phyloP scores from a whole-genome alignment of 92 coral and sea anemone genomes.

The Porites divaricata region DNA sequence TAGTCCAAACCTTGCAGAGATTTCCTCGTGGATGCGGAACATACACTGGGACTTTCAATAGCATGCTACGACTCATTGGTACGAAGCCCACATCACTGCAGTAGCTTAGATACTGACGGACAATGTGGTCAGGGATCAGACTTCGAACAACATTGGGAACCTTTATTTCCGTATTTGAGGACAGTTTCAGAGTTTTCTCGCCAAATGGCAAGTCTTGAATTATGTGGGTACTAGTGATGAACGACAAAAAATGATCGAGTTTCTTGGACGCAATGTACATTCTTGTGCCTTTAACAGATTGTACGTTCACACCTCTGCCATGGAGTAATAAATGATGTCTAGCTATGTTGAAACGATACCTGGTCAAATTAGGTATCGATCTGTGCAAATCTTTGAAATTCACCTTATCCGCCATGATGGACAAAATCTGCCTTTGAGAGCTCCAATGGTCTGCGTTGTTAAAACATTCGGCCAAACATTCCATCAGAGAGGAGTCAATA shows the following conservation, averaged over 20 bases:
- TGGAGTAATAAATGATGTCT: slow-evolving; percentile 60
- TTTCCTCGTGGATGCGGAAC: slow-evolving; percentile 47
- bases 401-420: slow-evolving; percentile 64
- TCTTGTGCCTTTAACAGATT: slow-evolving; percentile 34
- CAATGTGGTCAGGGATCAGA: slow-evolving; percentile 56
- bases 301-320: slow-evolving; percentile 57
- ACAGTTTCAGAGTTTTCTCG: slow-evolving; percentile 50
- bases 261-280: slow-evolving; percentile 53
- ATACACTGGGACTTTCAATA: slow-evolving; percentile 48
- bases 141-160: slow-evolving; percentile 62
- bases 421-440: slow-evolving; percentile 60
- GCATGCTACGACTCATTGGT: slow-evolving; percentile 59
- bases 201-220: slow-evolving; percentile 62
- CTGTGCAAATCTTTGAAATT: slow-evolving; percentile 43
- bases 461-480: slow-evolving; percentile 55
- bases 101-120: slow-evolving; percentile 50
- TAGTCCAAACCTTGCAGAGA: slow-evolving; percentile 21
- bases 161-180: slow-evolving; percentile 47
- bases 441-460: slow-evolving; percentile 65
- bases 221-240: slow-evolving; percentile 55
- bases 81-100: slow-evolving; percentile 50
- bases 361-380: slow-evolving; percentile 59
- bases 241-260: slow-evolving; percentile 59
- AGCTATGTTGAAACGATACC: slow-evolving; percentile 62
- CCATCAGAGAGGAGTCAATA: slow-evolving; percentile 58